These are phyloP conservation scores for Villa cingulata DNA, from an alignment of 2,888 invertebrate genomes.

Conservation along the genomic window DNA sequence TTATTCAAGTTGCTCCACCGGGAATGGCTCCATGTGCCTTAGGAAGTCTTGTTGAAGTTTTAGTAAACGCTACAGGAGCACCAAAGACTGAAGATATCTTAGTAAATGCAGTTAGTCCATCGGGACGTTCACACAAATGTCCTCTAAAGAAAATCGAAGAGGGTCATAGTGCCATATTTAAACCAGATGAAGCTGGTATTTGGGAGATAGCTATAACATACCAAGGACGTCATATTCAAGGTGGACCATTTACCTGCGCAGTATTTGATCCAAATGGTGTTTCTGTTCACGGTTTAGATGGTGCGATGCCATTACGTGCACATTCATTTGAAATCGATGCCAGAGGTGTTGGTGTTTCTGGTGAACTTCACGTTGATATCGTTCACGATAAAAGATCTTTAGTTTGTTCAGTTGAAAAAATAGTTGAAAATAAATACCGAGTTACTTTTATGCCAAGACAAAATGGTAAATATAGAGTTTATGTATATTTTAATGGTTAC, in stretches of 20 bases:
- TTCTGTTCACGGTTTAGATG: conserved; percentile 64
- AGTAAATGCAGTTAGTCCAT: conserved; percentile 85
- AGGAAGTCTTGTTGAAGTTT: conserved; percentile 88
- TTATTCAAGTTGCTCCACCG: conserved; percentile 75
- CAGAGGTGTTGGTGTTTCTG: conserved; percentile 66
- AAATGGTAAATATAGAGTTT: conserved; percentile 66
- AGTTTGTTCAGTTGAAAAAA: conserved; percentile 66
- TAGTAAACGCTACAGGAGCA: conserved; percentile 74
- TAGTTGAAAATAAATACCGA: conserved; percentile 60
- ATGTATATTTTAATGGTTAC: conserved; percentile 88
- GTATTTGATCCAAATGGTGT: conserved; percentile 90
- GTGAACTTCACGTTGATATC: conserved; percentile 78
- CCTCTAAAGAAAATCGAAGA: conserved; percentile 78
- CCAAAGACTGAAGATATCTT: conserved; percentile 70
- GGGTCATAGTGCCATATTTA: conserved; percentile 89
- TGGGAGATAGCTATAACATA: conserved; percentile 95
- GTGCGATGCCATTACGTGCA: conserved; percentile 70
- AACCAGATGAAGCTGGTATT: conserved; percentile 92
- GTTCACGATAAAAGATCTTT: conserved; percentile 78
- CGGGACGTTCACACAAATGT: conserved; percentile 66
- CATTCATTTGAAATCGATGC: conserved; percentile 74
- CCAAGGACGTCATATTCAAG: conserved; percentile 88
- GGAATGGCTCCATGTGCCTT: conserved; percentile 93
- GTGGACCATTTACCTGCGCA: conserved; percentile 92
- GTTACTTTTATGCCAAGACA: conserved; percentile 69